Percentiles rank a stretch among this genome's conserved stretches.
phyloP scores from a whole-genome alignment of 1,140 invertebrate genomes.

The Drosophila quadrilineata region DNA sequence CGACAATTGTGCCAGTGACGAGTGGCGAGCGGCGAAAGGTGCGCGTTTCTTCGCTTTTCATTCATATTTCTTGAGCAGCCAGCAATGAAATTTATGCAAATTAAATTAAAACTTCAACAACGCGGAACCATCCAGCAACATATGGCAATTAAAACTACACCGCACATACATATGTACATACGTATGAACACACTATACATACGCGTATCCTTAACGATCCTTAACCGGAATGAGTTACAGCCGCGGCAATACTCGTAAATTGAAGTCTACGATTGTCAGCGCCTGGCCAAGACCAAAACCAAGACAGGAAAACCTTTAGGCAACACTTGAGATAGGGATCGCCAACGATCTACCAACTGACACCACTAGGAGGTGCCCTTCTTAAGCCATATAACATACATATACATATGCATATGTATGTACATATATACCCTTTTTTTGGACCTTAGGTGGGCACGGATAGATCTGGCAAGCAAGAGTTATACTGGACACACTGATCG shows the following conservation, averaged over 20 bases:
- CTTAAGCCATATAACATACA: not conserved
- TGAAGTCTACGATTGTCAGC: slow-evolving; percentile 56
- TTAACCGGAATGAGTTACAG: slow-evolving; percentile 47
- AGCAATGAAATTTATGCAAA: slow-evolving; percentile 77
- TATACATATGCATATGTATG: too few relatives aligned
- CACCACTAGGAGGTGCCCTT: slow-evolving; percentile 26
- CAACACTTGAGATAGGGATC: slow-evolving; percentile 67
- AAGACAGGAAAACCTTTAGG: not conserved
- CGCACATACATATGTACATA: too few relatives aligned
- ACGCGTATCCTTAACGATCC: slow-evolving; percentile 32
- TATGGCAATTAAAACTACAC: slow-evolving; percentile 39
- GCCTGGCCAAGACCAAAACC: slow-evolving; percentile 2
- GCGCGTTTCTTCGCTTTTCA: slow-evolving; percentile 13
- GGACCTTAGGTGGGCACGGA: too few relatives aligned
- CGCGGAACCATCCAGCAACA: slow-evolving; percentile 62
- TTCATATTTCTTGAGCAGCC: slow-evolving; percentile 39
- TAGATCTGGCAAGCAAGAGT: too few relatives aligned
- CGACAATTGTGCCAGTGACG: slow-evolving; percentile 21
- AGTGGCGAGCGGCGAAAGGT: slow-evolving; percentile 7
- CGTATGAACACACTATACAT: too few relatives aligned
- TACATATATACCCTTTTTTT: too few relatives aligned
- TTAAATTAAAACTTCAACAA: slow-evolving; percentile 71
- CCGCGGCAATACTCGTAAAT: slow-evolving; percentile 72
- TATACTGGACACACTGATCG: too few relatives aligned
- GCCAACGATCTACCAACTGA: slow-evolving; percentile 46